Evolutionary conservation across 1,140 invertebrate species (phyloP).

Genomic region (Drosophila suzukii): DNA sequence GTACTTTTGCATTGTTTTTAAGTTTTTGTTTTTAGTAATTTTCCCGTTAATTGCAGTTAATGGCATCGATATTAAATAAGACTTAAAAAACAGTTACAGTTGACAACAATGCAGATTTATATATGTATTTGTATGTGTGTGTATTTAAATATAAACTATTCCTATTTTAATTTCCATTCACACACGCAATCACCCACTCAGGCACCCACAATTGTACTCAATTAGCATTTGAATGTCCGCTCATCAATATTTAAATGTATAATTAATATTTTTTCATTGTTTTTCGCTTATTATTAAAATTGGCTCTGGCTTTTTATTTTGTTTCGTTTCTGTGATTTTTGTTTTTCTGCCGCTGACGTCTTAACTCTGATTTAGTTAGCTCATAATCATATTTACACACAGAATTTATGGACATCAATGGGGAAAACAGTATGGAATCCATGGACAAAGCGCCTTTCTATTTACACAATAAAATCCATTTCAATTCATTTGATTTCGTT

Average conservation of each 20-base stretch:
- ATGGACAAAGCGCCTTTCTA: conserved; percentile 41
- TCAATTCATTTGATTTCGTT: conserved; percentile 54
- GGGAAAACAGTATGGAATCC: conserved; percentile 22
- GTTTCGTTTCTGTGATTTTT: conserved; percentile 12
- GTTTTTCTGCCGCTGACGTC: conserved; percentile 38
- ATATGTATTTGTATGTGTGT: conserved; percentile 21
- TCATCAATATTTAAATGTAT: conserved; percentile 49
- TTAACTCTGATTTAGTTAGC: conserved; percentile 70
- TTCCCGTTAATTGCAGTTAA: conserved; percentile 68
- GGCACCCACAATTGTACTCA: conserved; percentile 38
- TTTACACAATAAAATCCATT: conserved; percentile 53
- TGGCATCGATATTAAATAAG: conserved; percentile 75
- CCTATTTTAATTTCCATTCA: conserved; percentile 42
- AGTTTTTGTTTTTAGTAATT: conserved; percentile 33
- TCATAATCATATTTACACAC: conserved; percentile 71
- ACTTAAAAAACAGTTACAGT: conserved; percentile 78
- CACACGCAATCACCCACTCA: conserved; percentile 10
- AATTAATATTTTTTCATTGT: conserved; percentile 41
- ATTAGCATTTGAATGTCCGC: conserved; percentile 65
- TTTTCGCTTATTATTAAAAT: conserved; percentile 66
- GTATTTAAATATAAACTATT: conserved; percentile 25
- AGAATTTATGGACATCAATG: conserved; percentile 44
- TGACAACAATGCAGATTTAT: conserved; percentile 77
- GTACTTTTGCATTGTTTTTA: conserved; percentile 30
- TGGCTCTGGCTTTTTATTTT: conserved; percentile 61